Percentiles rank a stretch among this genome's conserved stretches.
Conservation (phyloP, 1,140 invertebrate genomes). For the Ceratina australensis region DNA sequence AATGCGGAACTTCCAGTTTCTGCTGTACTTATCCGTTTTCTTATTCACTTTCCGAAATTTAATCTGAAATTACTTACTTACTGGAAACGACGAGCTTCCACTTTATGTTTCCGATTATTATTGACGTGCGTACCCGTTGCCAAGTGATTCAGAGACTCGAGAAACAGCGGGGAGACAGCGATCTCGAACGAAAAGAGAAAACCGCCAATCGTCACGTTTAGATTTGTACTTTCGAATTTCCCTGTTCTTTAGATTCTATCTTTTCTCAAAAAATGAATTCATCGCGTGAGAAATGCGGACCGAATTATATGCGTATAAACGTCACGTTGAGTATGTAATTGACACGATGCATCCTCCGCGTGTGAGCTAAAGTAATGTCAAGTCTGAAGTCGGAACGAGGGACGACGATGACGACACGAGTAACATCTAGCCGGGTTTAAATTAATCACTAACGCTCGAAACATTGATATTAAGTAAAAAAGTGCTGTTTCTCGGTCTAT, state of each 20-base stretch:
- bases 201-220: background rate
- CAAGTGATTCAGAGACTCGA: conserved; percentile 58
- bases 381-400: background rate
- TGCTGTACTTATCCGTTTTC: background rate
- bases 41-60: background rate
- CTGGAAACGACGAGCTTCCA: conserved; percentile 35
- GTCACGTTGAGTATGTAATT: conserved; percentile 42
- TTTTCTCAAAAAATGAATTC: background rate
- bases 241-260: background rate
- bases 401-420: background rate
- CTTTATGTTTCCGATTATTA: conserved; percentile 46
- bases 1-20: conserved; percentile 22
- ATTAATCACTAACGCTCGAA: background rate
- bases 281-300: background rate
- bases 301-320: conserved; percentile 17
- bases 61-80: conserved; percentile 9
- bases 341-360: conserved; percentile 23
- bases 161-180: conserved; percentile 46
- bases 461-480: background rate
- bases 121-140: conserved; percentile 58
- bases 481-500: conserved; percentile 43
- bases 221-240: conserved; percentile 14
- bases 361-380: background rate
- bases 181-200: background rate
- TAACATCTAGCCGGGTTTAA: background rate